Base-by-base conservation (phyloP, 2,888 invertebrate species). In the Podotricha telesiphe region DNA sequence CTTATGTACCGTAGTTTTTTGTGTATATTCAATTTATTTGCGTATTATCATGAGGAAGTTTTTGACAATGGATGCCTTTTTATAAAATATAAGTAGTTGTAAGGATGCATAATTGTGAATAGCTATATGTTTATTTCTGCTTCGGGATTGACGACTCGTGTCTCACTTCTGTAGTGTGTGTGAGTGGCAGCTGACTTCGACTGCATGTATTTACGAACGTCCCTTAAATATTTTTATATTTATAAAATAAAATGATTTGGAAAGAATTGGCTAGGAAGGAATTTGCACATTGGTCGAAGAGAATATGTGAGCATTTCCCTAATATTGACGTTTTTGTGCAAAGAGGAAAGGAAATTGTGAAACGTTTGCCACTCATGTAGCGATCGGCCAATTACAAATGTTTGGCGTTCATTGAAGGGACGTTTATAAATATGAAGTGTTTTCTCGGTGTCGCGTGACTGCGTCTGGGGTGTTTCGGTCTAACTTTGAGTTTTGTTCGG, bases 31-130 rank as follows among this genome's bases (percentile, higher is more conserved):
- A 80, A 81, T 83, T 89, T 77, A 85, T 87, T 90, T 88, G 90
- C 90, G 81, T 80, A 82, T 82, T 85, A 82, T 76, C 79, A 84
- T 82, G 82, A 83, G 82, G 81, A 85, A 86, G 83, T 81, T 87
- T 87, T 88, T 75, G 80, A 80, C 86, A 88, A 90, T 84, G 80
- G 91, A 88, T 91, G 91, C 91, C 91, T 91, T 91, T 75, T 89
- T 90, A 87, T 87, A 87, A 85, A 80, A 79, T 87, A 84, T 91
- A 91, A 91, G 91, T 92, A 91, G 89, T 77, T 81, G 75, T 91
- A 89, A 90, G 89, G 71, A 86, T 82, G 86, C 86, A 86, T 90
- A 85, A 86, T 87, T 90, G 83, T 86, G 83, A 84, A 83, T 85
- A 86, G 84, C 80, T 76, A 80, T 86, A 85, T 85, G 70, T 84